Percentiles rank a stretch among this genome's conserved stretches.
Evolutionary conservation across 2,888 invertebrate species (phyloP).

Genomic region (Rhabditophanes sp.): DNA sequence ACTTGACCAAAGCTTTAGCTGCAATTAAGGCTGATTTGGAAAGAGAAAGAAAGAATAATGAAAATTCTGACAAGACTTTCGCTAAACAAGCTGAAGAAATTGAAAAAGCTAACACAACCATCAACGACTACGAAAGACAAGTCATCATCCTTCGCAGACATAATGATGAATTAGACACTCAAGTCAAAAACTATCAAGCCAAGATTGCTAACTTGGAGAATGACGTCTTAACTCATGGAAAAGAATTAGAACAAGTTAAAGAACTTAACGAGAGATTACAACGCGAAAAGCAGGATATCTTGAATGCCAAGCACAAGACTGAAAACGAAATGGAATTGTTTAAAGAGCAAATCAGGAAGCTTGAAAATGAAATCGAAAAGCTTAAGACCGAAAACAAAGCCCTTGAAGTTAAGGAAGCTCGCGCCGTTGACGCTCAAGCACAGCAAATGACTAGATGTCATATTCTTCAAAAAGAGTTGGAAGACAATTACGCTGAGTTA

Average conservation of each 20-base stretch:
- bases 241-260: conserved; percentile 35
- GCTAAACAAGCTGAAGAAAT: conserved; percentile 24
- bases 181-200: conserved; percentile 38
- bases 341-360: conserved; percentile 35
- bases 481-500: conserved; percentile 18
- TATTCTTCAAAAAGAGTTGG: conserved; percentile 23
- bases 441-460: conserved; percentile 27
- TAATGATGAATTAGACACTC: conserved; percentile 41
- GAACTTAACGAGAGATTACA: conserved; percentile 38
- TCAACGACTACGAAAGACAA: conserved; percentile 35
- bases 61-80: conserved; percentile 10
- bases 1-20: conserved; percentile 25
- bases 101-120: conserved; percentile 25
- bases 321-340: conserved; percentile 27
- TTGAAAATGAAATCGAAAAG: conserved; percentile 35
- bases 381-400: conserved; percentile 23
- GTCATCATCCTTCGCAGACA: conserved; percentile 33
- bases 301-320: conserved; percentile 34
- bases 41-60: conserved; percentile 19
- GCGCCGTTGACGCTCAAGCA: conserved; percentile 21
- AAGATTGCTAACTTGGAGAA: conserved; percentile 36
- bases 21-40: conserved; percentile 31
- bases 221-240: conserved; percentile 22
- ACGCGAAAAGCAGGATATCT: conserved; percentile 36
- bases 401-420: conserved; percentile 21